phyloP scores from a whole-genome alignment of 2,888 invertebrate genomes.

The Aplocera efformata region DNA sequence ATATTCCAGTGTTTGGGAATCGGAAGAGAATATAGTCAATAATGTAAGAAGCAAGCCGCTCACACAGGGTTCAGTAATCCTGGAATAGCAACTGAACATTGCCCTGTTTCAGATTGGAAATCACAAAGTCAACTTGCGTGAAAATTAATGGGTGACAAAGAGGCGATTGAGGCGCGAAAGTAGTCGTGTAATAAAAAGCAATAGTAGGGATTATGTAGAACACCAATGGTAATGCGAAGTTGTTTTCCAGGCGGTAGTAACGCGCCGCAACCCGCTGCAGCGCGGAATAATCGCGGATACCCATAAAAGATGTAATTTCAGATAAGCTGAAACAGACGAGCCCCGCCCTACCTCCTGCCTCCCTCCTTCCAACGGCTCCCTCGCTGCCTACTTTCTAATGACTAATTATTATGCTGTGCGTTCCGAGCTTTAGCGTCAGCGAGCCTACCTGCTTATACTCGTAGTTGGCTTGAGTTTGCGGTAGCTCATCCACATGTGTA shows the following conservation, averaged over 20 bases:
- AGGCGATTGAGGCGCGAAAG: conserved; percentile 56
- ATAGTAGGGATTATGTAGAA: conserved; percentile 75
- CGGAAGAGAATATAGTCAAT: conserved; percentile 2
- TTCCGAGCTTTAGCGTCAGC: conserved; percentile 75
- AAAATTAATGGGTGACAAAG: conserved; percentile 47
- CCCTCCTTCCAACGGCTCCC: conserved; percentile 49
- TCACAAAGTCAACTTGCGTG: conserved; percentile 32
- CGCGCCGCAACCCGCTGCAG: conserved; percentile 77
- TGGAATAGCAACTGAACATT: conserved; percentile 7
- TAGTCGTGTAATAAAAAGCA: conserved; percentile 70
- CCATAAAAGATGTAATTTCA: conserved; percentile 81
- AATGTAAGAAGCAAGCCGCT: conserved; percentile 5
- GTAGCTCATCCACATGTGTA: conserved; percentile 54
- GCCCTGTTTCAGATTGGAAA: conserved; percentile 15
- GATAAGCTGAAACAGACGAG: conserved; percentile 81
- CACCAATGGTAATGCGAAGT: conserved; percentile 71
- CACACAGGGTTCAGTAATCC: conserved; percentile 4
- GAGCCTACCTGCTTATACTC: conserved; percentile 57
- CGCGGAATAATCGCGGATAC: conserved; percentile 80
- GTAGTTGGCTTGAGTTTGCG: conserved; percentile 42
- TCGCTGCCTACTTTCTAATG: conserved; percentile 79
- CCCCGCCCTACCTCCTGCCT: conserved; percentile 59
- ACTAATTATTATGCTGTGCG: conserved; percentile 81
- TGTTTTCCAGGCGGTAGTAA: conserved; percentile 73
- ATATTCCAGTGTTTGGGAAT: conserved; percentile 7